phyloP scores from a whole-genome alignment of 2,888 invertebrate genomes.

The Eueremaeus valkanovi region DNA sequence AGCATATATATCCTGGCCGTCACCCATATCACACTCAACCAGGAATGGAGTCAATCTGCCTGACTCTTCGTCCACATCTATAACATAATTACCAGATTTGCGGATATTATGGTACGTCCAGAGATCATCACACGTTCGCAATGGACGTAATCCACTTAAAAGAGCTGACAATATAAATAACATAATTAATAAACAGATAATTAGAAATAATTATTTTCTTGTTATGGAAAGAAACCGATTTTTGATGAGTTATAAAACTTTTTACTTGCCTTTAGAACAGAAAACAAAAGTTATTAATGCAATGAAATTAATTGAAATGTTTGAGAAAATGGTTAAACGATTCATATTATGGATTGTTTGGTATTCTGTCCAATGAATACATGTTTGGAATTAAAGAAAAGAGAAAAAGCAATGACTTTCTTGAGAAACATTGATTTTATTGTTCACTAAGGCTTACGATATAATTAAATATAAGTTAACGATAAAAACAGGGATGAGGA shows the following conservation, averaged over 20 bases:
- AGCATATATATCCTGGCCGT: slow-evolving; percentile 43
- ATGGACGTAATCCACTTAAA: background rate
- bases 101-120: slow-evolving; percentile 44
- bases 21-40: slow-evolving; percentile 47
- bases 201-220: too few relatives aligned
- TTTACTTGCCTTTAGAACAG: background rate
- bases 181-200: too few relatives aligned
- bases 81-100: slow-evolving; percentile 45
- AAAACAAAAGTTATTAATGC: background rate
- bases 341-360: too few relatives aligned
- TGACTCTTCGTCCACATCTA: slow-evolving; percentile 46
- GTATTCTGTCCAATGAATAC: too few relatives aligned
- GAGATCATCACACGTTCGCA: slow-evolving; percentile 45
- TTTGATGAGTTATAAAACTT: background rate
- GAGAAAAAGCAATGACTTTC: background rate
- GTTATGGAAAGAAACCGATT: background rate
- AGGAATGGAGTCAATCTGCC: slow-evolving; percentile 45
- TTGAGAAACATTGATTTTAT: background rate
- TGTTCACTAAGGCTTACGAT: background rate
- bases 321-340: too few relatives aligned
- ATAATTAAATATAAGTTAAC: slow-evolving; percentile 24
- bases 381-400: background rate
- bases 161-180: too few relatives aligned
- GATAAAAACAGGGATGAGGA: too few relatives aligned
- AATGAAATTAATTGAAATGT: background rate